Percentiles rank a stretch among this genome's conserved stretches.
These are phyloP conservation scores for Acronicta psi DNA, from an alignment of 2,888 invertebrate species.

Conservation along the genomic window DNA sequence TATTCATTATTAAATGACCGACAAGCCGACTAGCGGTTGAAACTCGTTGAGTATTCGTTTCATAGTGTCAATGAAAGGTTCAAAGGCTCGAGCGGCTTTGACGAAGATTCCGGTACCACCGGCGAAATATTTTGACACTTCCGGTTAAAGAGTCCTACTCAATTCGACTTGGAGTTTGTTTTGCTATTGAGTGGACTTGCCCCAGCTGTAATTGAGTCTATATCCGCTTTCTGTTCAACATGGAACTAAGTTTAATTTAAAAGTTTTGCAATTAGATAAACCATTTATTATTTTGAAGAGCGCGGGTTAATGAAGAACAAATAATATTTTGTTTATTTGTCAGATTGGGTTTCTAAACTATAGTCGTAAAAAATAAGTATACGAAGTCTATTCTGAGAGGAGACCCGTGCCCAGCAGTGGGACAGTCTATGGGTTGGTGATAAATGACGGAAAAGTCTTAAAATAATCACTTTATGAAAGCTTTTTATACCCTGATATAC, in stretches of 20 bases:
- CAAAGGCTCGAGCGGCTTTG: conserved; percentile 47
- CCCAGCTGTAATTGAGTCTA: conserved; percentile 33
- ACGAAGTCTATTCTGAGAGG: too few species aligned
- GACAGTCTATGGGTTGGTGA: too few species aligned
- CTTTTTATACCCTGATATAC: too few species aligned
- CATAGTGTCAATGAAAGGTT: conserved; percentile 39
- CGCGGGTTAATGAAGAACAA: conserved; percentile 1
- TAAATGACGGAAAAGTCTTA: too few species aligned
- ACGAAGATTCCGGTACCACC: conserved; percentile 31
- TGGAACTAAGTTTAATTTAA: conserved; percentile 31
- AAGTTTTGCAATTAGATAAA: conserved; percentile 41
- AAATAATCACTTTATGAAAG: too few species aligned
- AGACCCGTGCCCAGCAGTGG: too few species aligned
- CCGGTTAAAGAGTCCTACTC: conserved; percentile 28
- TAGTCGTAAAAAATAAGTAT: too few species aligned
- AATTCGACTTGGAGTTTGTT: conserved; percentile 52
- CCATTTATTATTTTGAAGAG: conserved; percentile 12
- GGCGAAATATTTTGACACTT: conserved; percentile 45
- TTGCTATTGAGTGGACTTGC: conserved; percentile 32
- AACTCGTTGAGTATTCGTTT: conserved; percentile 39
- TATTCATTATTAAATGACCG: conserved; percentile 30
- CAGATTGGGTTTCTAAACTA: background rate
- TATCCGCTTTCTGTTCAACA: conserved; percentile 32
- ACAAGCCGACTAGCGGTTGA: conserved; percentile 14
- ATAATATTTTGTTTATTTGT: background rate